phyloP scores from a whole-genome alignment of 2,113 vertebrate genomes.

The Myanophis thanlyinensis region DNA sequence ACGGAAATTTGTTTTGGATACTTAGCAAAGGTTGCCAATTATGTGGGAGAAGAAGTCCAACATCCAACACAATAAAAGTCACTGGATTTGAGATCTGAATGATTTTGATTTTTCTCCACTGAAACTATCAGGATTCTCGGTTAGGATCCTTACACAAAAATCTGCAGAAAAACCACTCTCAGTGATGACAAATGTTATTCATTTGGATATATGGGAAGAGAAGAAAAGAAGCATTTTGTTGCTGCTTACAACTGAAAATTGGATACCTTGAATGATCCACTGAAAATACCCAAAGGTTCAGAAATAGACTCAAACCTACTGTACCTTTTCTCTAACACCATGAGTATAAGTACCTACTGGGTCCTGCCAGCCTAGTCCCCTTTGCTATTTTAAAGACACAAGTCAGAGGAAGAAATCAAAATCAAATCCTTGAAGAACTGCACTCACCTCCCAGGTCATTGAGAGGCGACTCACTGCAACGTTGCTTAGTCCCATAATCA shows the following conservation, averaged over 20 bases:
- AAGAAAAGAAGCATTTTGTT: not conserved
- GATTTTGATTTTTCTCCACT: not conserved
- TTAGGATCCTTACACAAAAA: not conserved
- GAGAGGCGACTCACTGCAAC: slow-evolving; percentile 93
- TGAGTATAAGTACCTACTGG: not conserved
- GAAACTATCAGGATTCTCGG: too few species aligned
- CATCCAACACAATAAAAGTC: not conserved
- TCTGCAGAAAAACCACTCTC: not conserved
- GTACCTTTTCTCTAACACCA: not conserved
- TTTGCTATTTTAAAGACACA: not conserved
- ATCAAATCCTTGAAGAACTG: slow-evolving; percentile 15
- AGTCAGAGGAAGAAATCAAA: slow-evolving; percentile 25
- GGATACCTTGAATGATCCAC: not conserved
- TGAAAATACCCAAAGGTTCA: not conserved
- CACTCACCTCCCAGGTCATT: slow-evolving; percentile 96
- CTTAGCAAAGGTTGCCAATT: not conserved
- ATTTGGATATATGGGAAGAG: not conserved
- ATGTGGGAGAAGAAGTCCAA: not conserved
- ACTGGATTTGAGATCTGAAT: not conserved
- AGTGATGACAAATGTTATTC: not conserved
- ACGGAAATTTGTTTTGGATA: not conserved
- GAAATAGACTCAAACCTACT: not conserved
- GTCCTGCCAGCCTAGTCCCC: not conserved
- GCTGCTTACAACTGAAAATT: not conserved
- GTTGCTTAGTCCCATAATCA: slow-evolving; percentile 96